These are phyloP conservation scores for Spilosoma lubricipeda DNA, from an alignment of 2,888 invertebrate species.

Conservation along the genomic window DNA sequence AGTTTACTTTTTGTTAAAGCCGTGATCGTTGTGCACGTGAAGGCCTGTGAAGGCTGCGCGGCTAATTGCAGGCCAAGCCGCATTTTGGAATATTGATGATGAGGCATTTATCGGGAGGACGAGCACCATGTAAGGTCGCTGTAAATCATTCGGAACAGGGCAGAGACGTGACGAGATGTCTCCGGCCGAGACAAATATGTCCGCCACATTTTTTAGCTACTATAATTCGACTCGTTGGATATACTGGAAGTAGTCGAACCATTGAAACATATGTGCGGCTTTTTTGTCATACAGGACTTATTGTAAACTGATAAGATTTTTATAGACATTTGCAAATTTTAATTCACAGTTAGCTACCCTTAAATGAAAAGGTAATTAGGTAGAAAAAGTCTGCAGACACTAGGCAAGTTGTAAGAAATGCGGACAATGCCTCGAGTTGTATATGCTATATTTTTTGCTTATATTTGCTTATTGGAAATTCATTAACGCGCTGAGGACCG, in stretches of 20 bases:
- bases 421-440: constrained; percentile 7
- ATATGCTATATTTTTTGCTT: constrained; percentile 62
- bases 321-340: not conserved
- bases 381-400: not conserved
- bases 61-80: constrained; percentile 84
- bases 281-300: constrained; percentile 35
- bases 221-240: constrained; percentile 74
- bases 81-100: constrained; percentile 87
- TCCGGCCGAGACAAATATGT: constrained; percentile 81
- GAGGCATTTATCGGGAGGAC: constrained; percentile 85
- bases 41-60: constrained; percentile 82
- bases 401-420: not conserved
- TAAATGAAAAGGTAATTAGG: not conserved
- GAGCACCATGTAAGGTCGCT: constrained; percentile 80
- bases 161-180: constrained; percentile 84
- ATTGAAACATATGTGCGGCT: constrained; percentile 59
- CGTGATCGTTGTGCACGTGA: constrained; percentile 74
- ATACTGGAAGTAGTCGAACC: constrained; percentile 64
- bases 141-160: constrained; percentile 84
- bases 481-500: constrained; percentile 66
- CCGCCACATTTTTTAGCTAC: constrained; percentile 76
- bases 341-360: not conserved
- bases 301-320: not conserved
- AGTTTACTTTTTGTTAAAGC: constrained; percentile 74
- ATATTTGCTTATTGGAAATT: constrained; percentile 75